phyloP scores from a whole-genome alignment of 1,140 invertebrate genomes.

The Dreissena rostriformis region DNA sequence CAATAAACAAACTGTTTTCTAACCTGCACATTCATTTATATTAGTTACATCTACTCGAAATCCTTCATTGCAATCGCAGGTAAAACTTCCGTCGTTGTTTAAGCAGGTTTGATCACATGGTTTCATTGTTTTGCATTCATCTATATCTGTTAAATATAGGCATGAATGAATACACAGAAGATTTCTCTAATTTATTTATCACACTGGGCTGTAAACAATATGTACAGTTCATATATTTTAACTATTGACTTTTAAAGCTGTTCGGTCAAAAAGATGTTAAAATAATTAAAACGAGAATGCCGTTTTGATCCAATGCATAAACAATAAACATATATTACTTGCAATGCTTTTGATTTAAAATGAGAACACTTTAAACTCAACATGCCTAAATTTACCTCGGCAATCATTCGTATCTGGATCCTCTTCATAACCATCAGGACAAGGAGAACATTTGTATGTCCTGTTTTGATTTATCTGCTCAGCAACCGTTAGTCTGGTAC shows the following conservation, averaged over 20 bases:
- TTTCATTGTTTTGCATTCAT: conserved; percentile 17
- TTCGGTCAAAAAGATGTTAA: not conserved
- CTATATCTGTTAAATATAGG: conserved; percentile 19
- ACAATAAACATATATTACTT: not conserved
- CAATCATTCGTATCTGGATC: not conserved
- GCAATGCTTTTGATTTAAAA: not conserved
- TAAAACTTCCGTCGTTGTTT: conserved; percentile 17
- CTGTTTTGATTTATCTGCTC: conserved; percentile 3
- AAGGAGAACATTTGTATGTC: not conserved
- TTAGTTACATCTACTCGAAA: not conserved
- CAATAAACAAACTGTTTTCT: too few species aligned
- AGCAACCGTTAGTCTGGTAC: not conserved
- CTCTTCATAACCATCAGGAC: conserved; percentile 30
- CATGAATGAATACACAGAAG: not conserved
- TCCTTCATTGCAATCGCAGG: conserved; percentile 21
- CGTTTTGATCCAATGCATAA: not conserved
- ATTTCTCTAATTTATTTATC: not conserved
- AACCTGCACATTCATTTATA: too few species aligned
- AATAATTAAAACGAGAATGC: not conserved
- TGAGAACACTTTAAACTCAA: not conserved
- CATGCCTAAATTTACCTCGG: conserved; percentile 4
- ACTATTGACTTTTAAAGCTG: not conserved
- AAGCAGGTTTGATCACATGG: conserved; percentile 15
- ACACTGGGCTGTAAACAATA: not conserved
- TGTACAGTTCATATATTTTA: not conserved